Percentiles rank a stretch among this genome's conserved stretches.
These are phyloP conservation scores for Rhynchomys soricoides DNA, from an alignment of 2,113 vertebrate genomes.

Conservation along the genomic window DNA sequence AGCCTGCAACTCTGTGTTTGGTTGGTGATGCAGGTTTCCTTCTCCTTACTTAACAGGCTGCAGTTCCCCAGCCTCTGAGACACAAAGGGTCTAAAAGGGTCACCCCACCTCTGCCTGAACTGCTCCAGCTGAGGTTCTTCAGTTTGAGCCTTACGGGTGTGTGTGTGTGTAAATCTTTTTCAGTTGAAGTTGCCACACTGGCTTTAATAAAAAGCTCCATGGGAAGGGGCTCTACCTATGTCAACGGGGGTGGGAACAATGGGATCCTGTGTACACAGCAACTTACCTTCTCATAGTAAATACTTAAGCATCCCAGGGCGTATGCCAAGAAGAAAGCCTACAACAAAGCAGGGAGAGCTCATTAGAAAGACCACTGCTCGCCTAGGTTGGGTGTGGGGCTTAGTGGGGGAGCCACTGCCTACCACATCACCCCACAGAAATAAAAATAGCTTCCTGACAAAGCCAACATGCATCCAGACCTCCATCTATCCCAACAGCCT, in stretches of 20 bases:
- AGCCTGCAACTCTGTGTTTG: neutral
- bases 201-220: neutral
- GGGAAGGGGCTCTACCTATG: neutral
- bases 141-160: neutral
- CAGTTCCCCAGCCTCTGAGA: neutral
- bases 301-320: conserved; percentile 92
- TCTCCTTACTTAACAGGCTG: neutral
- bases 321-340: conserved; percentile 98
- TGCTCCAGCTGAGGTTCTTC: neutral
- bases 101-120: neutral
- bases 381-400: neutral
- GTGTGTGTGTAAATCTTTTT: too few species aligned
- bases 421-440: neutral
- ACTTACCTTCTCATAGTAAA: conserved; percentile 91
- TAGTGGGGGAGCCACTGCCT: neutral
- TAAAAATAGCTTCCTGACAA: neutral
- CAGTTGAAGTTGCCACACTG: neutral
- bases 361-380: neutral
- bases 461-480: neutral
- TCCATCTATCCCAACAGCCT: neutral
- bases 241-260: neutral
- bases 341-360: conserved; percentile 64
- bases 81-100: neutral
- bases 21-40: neutral
- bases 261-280: neutral